Base-by-base conservation (phyloP, 1,140 invertebrate genomes). In the Coelopa frigida region DNA sequence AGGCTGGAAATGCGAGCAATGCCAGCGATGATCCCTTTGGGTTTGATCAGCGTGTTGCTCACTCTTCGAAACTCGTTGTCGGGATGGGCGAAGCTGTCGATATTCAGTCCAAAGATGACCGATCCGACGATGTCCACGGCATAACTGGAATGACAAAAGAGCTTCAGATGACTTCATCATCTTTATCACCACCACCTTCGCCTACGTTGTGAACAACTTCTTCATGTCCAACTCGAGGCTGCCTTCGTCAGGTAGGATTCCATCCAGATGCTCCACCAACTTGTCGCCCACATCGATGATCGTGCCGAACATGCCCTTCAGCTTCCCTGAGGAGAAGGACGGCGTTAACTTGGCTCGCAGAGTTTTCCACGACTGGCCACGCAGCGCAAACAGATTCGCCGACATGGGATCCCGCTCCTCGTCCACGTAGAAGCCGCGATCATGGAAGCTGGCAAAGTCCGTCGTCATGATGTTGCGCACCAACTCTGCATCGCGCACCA, bases 311-410 rank as follows among this genome's bases (percentile, higher is more conserved):
- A 80, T 78, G 0, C 51, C 53, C 53, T 76, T 79, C 12, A 81
- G 61, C 59, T 78, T 79, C 5, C 70, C 72, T 0, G 76, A 69
- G 1, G 75, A 76, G 49, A 81, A 81, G 4, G 74, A 71, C 0
- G 78, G 77, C 1, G 72, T 72, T 3, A 81, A 44, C 42, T 76
- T 75, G 0, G 59, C 51, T 23, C 77, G 58, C 0, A 81, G 38
- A 26, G 57, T 61, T 32, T 66, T 71, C 79, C 78, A 81, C 1
- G 58, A 63, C 33, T 65, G 59, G 3, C 68, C 72, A 17, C 62
- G 57, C 4, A 73, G 46, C 17, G 68, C 65, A 17, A 75, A 75
- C 0, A 76, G 43, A 48, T 74, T 71, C 2, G 55, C 52, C 6
- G 57, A 58, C 8, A 72, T 17, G 0, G 59, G 62, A 57, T 71